Conservation (phyloP, 2,113 vertebrate species). For the human (Homo sapiens) region DNA sequence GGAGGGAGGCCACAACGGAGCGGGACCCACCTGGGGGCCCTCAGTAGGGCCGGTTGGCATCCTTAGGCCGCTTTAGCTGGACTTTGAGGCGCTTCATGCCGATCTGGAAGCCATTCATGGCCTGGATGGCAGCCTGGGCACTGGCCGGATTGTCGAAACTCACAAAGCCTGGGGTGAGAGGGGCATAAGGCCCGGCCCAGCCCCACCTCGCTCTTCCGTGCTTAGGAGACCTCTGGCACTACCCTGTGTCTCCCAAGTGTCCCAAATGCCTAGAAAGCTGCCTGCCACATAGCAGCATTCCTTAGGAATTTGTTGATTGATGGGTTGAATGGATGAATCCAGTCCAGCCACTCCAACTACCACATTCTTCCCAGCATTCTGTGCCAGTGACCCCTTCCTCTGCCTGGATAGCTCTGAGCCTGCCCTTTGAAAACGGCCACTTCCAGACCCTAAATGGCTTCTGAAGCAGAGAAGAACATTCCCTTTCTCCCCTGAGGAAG, state of each 20-base stretch:
- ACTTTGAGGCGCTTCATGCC: conserved; percentile 97
- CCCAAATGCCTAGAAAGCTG: not conserved
- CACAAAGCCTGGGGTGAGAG: conserved; percentile 88
- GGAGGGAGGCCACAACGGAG: not conserved
- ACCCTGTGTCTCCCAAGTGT: not conserved
- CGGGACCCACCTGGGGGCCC: conserved; percentile 79
- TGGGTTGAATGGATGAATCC: not conserved
- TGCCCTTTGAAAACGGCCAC: not conserved
- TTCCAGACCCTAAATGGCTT: not conserved
- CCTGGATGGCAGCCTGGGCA: conserved; percentile 94
- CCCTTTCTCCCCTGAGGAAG: not conserved
- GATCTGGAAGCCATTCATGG: conserved; percentile 96
- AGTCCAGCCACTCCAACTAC: not conserved
- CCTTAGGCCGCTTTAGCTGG: conserved; percentile 94
- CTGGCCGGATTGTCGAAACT: conserved; percentile 96
- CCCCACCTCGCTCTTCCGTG: not conserved
- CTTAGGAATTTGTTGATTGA: not conserved
- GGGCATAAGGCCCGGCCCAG: not conserved
- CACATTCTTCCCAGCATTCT: not conserved
- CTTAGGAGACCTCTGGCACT: not conserved
- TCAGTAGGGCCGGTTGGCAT: conserved; percentile 94
- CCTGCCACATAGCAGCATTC: not conserved
- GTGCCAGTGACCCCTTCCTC: not conserved
- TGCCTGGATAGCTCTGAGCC: not conserved
- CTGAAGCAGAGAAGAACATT: not conserved